Conservation (phyloP, 2,888 invertebrate species). For the Volucella inflata region DNA sequence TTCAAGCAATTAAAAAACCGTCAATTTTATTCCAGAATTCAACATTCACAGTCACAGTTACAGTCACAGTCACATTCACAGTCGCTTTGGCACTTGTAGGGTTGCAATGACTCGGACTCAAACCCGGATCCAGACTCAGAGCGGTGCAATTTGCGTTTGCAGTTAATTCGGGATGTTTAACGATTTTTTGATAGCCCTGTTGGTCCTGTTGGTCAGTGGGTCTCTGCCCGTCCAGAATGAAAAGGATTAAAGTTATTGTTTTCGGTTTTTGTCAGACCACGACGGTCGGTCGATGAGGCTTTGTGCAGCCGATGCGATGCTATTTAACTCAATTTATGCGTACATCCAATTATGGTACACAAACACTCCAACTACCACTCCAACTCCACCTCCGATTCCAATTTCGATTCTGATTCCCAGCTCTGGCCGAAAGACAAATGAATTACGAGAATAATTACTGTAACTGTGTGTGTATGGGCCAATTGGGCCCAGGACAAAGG, state of each 20-base stretch:
- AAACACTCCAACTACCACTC: conserved; percentile 42
- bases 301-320: conserved; percentile 27
- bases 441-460: conserved; percentile 74
- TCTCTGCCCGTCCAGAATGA: neutral
- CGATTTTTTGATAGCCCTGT: conserved; percentile 15
- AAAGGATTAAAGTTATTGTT: conserved; percentile 47
- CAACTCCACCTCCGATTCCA: too few species aligned
- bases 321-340: conserved; percentile 73
- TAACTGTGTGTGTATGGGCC: conserved; percentile 23
- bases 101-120: too few species aligned
- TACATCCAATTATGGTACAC: conserved; percentile 71
- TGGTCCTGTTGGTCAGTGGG: conserved; percentile 10
- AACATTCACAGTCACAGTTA: conserved; percentile 1
- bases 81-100: too few species aligned
- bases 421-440: conserved; percentile 65
- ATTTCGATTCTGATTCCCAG: too few species aligned
- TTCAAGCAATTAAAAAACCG: conserved; percentile 72
- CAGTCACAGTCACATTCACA: conserved; percentile 13
- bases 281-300: conserved; percentile 13
- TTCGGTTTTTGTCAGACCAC: conserved; percentile 58
- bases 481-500: conserved; percentile 32
- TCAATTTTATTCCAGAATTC: conserved; percentile 68
- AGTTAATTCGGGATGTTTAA: conserved; percentile 70
- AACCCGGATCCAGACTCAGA: too few species aligned
- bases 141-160: conserved; percentile 53